phyloP scores from a whole-genome alignment of 2,888 invertebrate genomes.

The Heliconius ismenius region DNA sequence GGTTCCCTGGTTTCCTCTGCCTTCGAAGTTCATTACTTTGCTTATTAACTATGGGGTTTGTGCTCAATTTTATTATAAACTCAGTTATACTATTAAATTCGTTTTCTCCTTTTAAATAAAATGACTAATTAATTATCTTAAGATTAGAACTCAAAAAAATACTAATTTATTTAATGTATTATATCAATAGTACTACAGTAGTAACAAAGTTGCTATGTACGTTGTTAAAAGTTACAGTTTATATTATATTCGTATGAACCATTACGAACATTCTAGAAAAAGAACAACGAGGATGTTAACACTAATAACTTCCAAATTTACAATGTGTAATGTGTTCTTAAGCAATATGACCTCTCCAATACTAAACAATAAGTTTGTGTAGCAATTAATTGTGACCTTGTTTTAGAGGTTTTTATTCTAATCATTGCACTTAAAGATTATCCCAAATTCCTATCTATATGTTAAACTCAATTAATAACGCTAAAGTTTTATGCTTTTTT shows the following conservation, averaged over 20 bases:
- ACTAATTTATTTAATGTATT: too few relatives aligned
- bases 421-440: not conserved
- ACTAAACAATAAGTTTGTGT: constrained; percentile 32
- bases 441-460: not conserved
- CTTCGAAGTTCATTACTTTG: too few relatives aligned
- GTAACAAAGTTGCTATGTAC: not conserved
- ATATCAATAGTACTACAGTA: not conserved
- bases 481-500: too few relatives aligned
- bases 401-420: constrained; percentile 26
- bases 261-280: constrained; percentile 10
- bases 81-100: too few relatives aligned
- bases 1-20: too few relatives aligned
- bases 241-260: not conserved
- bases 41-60: too few relatives aligned
- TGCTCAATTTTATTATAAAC: too few relatives aligned
- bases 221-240: not conserved
- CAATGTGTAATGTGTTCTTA: constrained; percentile 19
- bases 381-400: constrained; percentile 32
- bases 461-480: not conserved
- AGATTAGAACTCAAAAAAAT: too few relatives aligned
- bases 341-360: constrained; percentile 32
- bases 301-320: constrained; percentile 12
- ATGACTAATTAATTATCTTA: too few relatives aligned
- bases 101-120: too few relatives aligned
- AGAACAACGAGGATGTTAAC: constrained; percentile 2